Base-by-base conservation (phyloP, 2,888 invertebrate species). In the Euplagia quadripunctaria region DNA sequence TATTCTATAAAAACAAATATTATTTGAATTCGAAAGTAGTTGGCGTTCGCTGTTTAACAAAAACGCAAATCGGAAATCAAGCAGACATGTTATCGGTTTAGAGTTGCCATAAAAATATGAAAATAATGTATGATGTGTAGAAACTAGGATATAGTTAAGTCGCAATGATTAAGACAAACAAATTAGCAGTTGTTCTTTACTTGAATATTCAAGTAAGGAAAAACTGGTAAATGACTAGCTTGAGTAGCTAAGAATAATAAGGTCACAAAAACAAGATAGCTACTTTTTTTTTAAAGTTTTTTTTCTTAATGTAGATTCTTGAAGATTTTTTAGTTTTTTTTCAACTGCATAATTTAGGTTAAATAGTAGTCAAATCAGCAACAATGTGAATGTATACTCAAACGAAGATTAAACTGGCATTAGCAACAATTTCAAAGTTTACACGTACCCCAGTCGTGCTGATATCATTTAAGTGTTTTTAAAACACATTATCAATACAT, bases 401-500 rank as follows among this genome's bases (percentile, higher is more conserved):
- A 5, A n/a, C 46, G 46, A 20, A 14, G n/a, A 64, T 31, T 43
- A 67, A 42, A 72, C 71, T 51, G n/a, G 42, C 41, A 52, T 42
- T 46, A 58, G 31, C 6, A 43, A 68, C 43, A 68, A 64, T 67
- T 2, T 31, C 31, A 1, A 31, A 31, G 31, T 72, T 64, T 51
- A 51, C 42, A 51, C 51, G 63, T 46, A 72, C n/a, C n/a, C n/a
- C n/a, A 67, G 61, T 72, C 42, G 43, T 16, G 58, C 42, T 31
- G 46, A 41, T 64, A 67, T 71, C 66, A 70, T 69, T 71, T 70
- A 73, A 69, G 71, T 65, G 31, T 68, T 81, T 81, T 73, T 64
- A 68, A 75, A 76, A 77, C 20, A 74, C 64, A 76, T 79, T 74
- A 70, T 65, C 65, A 68, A 70, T 42, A 55, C 65, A 70, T 70